Base-by-base conservation (phyloP, 2,113 vertebrate genomes). In the Acanthochromis polyacanthus region DNA sequence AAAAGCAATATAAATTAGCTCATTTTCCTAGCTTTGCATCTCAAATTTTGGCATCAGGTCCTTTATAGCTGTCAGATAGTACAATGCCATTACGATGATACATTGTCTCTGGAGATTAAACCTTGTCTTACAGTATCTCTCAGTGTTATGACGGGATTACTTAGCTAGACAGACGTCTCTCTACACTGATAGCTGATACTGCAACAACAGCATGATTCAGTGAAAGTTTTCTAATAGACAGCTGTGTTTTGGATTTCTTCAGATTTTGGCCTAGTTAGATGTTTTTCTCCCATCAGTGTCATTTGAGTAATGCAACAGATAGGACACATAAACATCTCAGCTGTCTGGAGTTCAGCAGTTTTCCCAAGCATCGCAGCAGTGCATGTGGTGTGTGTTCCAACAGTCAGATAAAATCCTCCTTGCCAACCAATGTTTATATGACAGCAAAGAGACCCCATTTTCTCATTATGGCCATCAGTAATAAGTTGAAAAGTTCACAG, bases 191-290 rank as follows among this genome's bases (percentile, higher is more conserved):
- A 17, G 51, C 48, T 46, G 28, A 12, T 15, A 23, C 16, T 17
- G 1, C 2, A 56, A 5, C 57, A 16, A 1, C 38, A 23, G 20
- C 38, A 8, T 10, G 46, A 19, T 56, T 59, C 32, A 38, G 17
- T 12, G 11, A 72, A 19, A 60, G 55, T 14, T 0, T n/a, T 61
- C 38, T 20, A 64, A 53, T 17, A 19, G 7, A 72, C 80, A 84
- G 78, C 85, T 82, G 85, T 71, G 61, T 59, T 79, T 77, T 57
- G 50, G 48, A 70, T 72, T 85, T 62, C 45, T 66, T 72, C 67
- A 66, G 43, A 60, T 53, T 28, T 30, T 61, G 62, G 32, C 78
- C 50, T 46, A 53, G 69, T 85, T 73, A 36, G 71, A 25, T 80
- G 40, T 36, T 61, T 63, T 66, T 32, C 11, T 62, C 7, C 5